Evolutionary conservation across 2,113 vertebrate species (phyloP), one percentile per base, ranked within the genome.

Genomic region (Oreochromis aureus): DNA sequence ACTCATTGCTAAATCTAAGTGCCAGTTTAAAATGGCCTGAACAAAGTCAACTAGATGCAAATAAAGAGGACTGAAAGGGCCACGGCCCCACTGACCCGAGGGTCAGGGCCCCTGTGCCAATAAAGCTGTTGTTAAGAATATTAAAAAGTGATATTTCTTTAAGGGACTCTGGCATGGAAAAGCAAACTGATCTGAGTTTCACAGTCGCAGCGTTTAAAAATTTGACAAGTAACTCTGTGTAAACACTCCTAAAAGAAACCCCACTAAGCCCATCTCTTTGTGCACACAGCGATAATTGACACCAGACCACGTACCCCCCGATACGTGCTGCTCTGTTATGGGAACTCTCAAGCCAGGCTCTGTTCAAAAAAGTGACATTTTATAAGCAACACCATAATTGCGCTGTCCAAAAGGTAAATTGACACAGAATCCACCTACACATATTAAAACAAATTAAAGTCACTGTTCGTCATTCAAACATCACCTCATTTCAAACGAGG

Each of bases 71-170:
- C 36, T 30, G 4, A 58, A 41, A 18, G 0, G 15, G 32, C 78
- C 78, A 51, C 44, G 32, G 71, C 15, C 69, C 41, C 69, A 48
- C 24, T 48, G 71, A 19, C 73, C 73, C 16, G 3, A 32, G 46
- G 73, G 73, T 78, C 73, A 51, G 71, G 18, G 27, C 16, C 46
- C 27, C 27, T 78, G 73, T 78, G 18, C 27, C 6, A 32, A 27
- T 27, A 27, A 78, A 51, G 18, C 27, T 53, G 46, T 51, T 53
- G 16, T 5, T 53, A 78, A 34, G 24, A 78, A 78, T 32, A 78
- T 78, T 78, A 51, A 78, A 53, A 51, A 32, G 27, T n/a, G 46
- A 53, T 32, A 19, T 78, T 30, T 90, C 71, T 59, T 53, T 51
- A 71, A 27, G 71, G 9, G 15, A 48, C 80, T 24, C 19, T 71